Evolutionary conservation across 1,140 invertebrate genomes (phyloP).

Genomic region (Centruroides sculpturatus): DNA sequence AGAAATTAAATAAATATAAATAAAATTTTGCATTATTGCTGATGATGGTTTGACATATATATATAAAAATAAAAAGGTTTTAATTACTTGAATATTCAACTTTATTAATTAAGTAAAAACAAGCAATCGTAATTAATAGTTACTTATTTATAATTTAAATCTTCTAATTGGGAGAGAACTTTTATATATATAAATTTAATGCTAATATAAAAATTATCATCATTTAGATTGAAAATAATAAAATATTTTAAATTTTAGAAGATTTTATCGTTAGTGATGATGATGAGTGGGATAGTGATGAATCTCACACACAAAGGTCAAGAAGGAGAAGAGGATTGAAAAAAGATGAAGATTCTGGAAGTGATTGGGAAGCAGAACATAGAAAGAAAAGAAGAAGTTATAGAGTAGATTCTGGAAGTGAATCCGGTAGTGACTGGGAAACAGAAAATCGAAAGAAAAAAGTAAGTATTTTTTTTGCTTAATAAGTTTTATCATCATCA

Average conservation of each 20-base stretch:
- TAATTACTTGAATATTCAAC: too few species aligned
- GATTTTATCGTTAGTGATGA: slow-evolving; percentile 17
- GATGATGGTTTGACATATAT: too few species aligned
- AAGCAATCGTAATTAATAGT: too few species aligned
- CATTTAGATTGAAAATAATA: too few species aligned
- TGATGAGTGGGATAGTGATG: slow-evolving; percentile 11
- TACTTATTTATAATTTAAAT: too few species aligned
- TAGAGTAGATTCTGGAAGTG: slow-evolving; percentile 13
- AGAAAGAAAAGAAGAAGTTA: slow-evolving; percentile 3
- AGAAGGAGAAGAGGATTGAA: slow-evolving; percentile 1
- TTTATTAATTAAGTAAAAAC: too few species aligned
- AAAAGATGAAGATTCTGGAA: slow-evolving; percentile 14
- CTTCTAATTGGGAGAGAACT: too few species aligned
- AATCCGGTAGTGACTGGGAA: slow-evolving; percentile 17
- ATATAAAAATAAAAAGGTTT: too few species aligned
- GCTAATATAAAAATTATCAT: too few species aligned
- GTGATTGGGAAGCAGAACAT: slow-evolving; percentile 19
- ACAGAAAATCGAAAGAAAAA: slow-evolving; percentile 4
- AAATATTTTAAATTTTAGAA: slow-evolving; percentile 1
- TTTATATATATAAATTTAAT: too few species aligned
- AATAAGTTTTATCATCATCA: background rate
- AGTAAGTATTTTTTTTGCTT: background rate
- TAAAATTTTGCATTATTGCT: too few species aligned
- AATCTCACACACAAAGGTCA: background rate
- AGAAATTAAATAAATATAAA: too few species aligned